A percentile compares a stretch with the other conserved stretches of the same genome.
These are phyloP conservation scores for Ursus arctos DNA, from an alignment of 2,113 vertebrate genomes.

Conservation along the genomic window DNA sequence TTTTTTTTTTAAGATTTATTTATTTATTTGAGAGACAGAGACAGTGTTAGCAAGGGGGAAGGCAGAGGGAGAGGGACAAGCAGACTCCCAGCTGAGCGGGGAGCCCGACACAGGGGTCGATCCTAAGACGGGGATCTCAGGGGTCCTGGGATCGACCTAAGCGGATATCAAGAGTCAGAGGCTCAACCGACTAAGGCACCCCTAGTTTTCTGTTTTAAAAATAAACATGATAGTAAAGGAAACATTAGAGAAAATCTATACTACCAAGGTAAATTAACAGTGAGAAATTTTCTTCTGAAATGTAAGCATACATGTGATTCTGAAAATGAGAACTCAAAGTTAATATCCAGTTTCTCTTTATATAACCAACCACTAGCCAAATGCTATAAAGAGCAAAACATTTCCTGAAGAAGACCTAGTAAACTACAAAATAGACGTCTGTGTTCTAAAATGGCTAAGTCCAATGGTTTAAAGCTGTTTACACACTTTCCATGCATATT, in stretches of 20 bases:
- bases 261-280: not conserved
- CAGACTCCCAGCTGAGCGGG: not conserved
- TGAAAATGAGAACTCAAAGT: not conserved
- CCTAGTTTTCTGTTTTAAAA: slow-evolving; percentile 20
- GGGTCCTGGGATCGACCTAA: not conserved
- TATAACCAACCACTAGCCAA: not conserved
- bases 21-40: not conserved
- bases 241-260: slow-evolving; percentile 1
- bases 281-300: not conserved
- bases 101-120: not conserved
- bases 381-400: not conserved
- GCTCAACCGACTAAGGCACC: not conserved
- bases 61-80: not conserved
- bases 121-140: not conserved
- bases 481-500: not conserved
- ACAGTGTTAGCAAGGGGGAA: not conserved
- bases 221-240: not conserved
- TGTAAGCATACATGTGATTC: not conserved
- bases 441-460: not conserved
- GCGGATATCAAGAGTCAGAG: not conserved
- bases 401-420: not conserved
- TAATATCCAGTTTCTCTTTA: not conserved
- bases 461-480: not conserved
- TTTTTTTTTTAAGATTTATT: not conserved
- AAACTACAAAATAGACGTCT: not conserved